A percentile compares a stretch with the other conserved stretches of the same genome.
phyloP scores from a whole-genome alignment of 2,888 invertebrate genomes.

The Panzeria rudis region DNA sequence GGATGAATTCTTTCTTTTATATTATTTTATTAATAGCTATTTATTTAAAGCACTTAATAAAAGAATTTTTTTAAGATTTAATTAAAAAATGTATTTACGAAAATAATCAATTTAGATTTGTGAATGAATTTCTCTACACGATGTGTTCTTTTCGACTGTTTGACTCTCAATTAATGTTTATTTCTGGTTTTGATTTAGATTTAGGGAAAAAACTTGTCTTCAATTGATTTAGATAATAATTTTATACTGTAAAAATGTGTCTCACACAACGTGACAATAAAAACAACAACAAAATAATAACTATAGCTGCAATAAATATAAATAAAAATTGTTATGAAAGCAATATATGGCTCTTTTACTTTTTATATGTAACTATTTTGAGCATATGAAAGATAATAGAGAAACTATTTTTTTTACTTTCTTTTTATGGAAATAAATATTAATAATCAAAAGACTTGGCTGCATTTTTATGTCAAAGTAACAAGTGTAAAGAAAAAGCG shows the following conservation, averaged over 20 bases:
- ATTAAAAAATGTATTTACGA: not conserved
- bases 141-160: constrained; percentile 6
- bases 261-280: not conserved
- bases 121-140: not conserved
- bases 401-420: no score
- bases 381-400: not conserved
- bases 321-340: constrained; percentile 42
- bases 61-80: not conserved
- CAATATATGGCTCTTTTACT: not conserved
- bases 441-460: not conserved
- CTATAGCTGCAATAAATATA: no score
- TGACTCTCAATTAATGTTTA: constrained; percentile 31
- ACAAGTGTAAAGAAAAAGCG: no score
- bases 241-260: constrained; percentile 13
- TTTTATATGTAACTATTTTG: constrained; percentile 39
- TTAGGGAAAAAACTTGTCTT: constrained; percentile 19
- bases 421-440: not conserved
- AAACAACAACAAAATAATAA: constrained; percentile 9
- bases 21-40: not conserved
- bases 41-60: not conserved
- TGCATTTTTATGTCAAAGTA: not conserved
- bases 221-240: constrained; percentile 44
- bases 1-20: not conserved
- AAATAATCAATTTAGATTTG: constrained; percentile 12
- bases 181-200: constrained; percentile 31